These are phyloP conservation scores for Hypomesus transpacificus DNA, from an alignment of 2,113 vertebrate genomes.

Conservation along the genomic window DNA sequence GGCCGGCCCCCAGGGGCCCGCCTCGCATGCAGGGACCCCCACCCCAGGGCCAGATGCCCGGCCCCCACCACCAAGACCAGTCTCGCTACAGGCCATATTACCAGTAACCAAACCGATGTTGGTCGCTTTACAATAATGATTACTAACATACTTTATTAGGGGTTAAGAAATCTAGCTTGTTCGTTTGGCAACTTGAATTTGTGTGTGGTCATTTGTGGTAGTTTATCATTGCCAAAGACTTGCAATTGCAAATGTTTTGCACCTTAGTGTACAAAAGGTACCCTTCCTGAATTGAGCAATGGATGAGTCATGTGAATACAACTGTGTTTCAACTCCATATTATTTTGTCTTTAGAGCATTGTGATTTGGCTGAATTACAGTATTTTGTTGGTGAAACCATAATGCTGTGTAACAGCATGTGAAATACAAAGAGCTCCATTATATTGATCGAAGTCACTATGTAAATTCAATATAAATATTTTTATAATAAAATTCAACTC, in stretches of 20 bases:
- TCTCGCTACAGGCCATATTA: conserved; percentile 95
- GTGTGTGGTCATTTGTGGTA: not conserved
- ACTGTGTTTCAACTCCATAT: not conserved
- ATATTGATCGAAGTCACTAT: too few species aligned
- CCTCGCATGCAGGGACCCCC: conserved; percentile 93
- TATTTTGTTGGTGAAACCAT: not conserved
- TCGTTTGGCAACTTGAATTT: not conserved
- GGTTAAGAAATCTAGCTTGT: not conserved
- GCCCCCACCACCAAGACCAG: conserved; percentile 95
- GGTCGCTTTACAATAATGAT: too few species aligned
- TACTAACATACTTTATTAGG: not conserved
- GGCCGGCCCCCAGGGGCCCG: conserved; percentile 91
- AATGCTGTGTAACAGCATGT: not conserved
- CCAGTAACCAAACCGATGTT: conserved; percentile 69
- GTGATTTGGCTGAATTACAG: not conserved
- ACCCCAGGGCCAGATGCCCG: conserved; percentile 88
- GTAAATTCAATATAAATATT: too few species aligned
- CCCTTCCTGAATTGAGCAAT: not conserved
- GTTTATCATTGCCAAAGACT: not conserved
- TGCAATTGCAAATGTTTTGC: not conserved
- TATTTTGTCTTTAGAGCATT: not conserved
- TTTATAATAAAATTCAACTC: too few species aligned
- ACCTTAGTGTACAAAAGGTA: too few species aligned
- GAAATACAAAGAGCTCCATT: too few species aligned
- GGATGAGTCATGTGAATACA: not conserved